Conservation (phyloP, 2,797 vertebrate species). For the Betta splendens region DNA sequence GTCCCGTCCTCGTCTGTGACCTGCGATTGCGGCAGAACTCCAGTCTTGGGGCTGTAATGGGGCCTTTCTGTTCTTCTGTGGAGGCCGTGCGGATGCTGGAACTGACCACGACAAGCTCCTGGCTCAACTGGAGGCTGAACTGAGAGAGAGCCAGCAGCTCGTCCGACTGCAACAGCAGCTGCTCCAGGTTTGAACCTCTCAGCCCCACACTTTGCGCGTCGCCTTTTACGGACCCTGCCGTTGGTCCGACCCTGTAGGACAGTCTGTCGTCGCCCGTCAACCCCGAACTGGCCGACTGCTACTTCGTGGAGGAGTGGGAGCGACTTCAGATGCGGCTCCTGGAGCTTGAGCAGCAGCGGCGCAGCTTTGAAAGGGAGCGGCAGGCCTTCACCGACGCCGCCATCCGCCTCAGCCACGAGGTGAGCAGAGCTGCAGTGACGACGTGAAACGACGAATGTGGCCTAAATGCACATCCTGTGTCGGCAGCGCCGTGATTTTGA, state of each 20-base stretch:
- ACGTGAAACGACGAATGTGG: neutral
- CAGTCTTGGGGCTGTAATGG: neutral
- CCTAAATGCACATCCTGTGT: neutral
- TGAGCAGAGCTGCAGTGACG: conserved; percentile 31
- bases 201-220: neutral
- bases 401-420: conserved; percentile 83
- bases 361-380: conserved; percentile 80
- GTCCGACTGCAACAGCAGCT: conserved; percentile 79
- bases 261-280: conserved; percentile 53
- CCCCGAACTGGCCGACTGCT: conserved; percentile 70
- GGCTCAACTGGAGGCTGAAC: conserved; percentile 74
- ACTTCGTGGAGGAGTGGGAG: conserved; percentile 84
- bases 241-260: conserved; percentile 60
- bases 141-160: conserved; percentile 77
- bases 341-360: conserved; percentile 74
- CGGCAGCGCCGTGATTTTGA: conserved; percentile 76
- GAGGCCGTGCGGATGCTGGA: conserved; percentile 43
- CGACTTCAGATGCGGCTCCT: conserved; percentile 70
- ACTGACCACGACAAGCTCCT: conserved; percentile 85
- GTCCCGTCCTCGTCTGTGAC: too few relatives aligned
- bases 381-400: conserved; percentile 83
- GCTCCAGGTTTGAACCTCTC: conserved; percentile 72
- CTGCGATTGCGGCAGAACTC: neutral
- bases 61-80: neutral
- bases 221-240: fast-evolving